These are phyloP conservation scores for Rhincodon typus DNA, from an alignment of 2,797 vertebrate genomes.

Conservation along the genomic window DNA sequence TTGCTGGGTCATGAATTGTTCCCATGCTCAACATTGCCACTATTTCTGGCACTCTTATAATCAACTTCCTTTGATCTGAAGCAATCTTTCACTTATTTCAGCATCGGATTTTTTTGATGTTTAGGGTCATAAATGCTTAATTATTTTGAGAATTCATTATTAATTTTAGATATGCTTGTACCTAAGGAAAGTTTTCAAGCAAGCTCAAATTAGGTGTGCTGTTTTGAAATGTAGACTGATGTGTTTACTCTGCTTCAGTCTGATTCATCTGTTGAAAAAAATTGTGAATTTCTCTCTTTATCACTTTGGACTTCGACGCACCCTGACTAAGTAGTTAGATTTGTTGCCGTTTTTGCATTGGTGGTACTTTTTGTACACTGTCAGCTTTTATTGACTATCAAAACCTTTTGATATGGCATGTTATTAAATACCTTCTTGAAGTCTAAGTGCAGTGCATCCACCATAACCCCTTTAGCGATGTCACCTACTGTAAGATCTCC, in stretches of 20 bases:
- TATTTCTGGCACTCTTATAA: no score
- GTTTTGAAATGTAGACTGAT: neutral
- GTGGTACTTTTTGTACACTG: no score
- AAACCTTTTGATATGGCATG: no score
- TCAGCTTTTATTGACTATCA: no score
- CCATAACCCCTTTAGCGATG: no score
- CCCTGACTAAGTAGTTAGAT: neutral
- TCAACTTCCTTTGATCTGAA: no score
- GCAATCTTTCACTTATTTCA: neutral
- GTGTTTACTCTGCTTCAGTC: neutral
- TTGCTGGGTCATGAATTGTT: no score
- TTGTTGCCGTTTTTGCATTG: neutral
- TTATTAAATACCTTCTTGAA: no score
- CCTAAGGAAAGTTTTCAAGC: neutral
- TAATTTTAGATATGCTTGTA: neutral
- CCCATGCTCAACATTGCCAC: no score
- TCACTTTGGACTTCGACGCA: neutral
- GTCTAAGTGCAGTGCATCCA: no score
- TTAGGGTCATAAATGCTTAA: neutral
- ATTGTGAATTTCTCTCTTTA: neutral
- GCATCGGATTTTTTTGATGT: neutral
- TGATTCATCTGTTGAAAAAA: neutral
- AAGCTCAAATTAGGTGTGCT: neutral
- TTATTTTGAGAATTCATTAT: neutral
- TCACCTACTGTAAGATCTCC: no score